Conservation (phyloP, 2,113 vertebrate genomes). For the Cichladusa arquata region DNA sequence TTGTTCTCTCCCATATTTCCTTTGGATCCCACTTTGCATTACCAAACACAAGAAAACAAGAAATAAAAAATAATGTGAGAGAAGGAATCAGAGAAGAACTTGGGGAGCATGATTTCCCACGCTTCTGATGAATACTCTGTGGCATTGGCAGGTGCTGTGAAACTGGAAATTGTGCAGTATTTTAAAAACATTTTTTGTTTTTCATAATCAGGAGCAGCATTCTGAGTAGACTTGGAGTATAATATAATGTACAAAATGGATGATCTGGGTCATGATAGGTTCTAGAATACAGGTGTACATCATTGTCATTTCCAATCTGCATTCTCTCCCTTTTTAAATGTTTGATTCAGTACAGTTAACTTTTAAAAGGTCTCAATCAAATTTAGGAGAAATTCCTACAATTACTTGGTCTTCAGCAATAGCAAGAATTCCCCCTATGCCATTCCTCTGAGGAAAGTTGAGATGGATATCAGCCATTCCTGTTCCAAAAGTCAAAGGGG, state of each 20-base stretch:
- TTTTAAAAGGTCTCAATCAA: neutral
- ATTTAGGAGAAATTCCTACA: neutral
- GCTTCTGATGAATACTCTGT: neutral
- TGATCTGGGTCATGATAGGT: neutral
- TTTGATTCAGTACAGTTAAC: neutral
- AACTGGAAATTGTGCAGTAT: neutral
- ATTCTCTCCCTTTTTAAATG: neutral
- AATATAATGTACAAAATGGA: neutral
- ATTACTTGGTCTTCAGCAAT: neutral
- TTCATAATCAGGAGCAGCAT: neutral
- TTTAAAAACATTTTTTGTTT: neutral
- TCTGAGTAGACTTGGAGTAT: neutral
- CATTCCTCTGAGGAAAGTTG: neutral
- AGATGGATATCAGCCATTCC: neutral
- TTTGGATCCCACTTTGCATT: neutral
- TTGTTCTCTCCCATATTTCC: neutral
- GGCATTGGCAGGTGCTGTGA: neutral
- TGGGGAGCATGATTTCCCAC: accelerated
- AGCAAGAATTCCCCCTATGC: neutral
- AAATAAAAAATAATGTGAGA: neutral
- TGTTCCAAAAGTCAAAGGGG: neutral
- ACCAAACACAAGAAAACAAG: neutral
- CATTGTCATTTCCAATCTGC: neutral
- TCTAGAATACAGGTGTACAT: accelerated
- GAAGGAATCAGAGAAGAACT: neutral